Percentiles rank a stretch among this genome's conserved stretches.
Evolutionary conservation across 2,797 vertebrate species (phyloP).

Genomic region (Delichon dasypus): DNA sequence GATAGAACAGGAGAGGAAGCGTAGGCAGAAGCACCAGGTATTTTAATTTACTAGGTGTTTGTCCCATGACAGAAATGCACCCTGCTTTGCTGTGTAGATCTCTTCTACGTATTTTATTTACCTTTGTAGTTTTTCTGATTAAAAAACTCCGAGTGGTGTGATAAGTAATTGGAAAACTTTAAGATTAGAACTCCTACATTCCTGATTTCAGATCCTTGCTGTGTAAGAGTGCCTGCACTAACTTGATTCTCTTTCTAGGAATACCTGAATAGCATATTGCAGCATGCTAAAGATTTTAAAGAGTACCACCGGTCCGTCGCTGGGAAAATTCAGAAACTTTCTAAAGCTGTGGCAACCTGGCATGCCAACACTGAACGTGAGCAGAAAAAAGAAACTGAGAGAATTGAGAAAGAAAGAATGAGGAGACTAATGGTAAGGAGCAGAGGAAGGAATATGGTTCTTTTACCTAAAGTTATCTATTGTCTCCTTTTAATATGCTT

Average conservation of each 20-base stretch:
- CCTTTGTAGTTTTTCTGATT: neutral
- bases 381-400: constrained; percentile 96
- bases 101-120: neutral
- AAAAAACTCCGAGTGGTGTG: neutral
- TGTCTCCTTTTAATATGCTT: neutral
- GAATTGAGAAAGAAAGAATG: constrained; percentile 98
- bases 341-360: constrained; percentile 93
- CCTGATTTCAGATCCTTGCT: neutral
- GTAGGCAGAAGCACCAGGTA: constrained; percentile 97
- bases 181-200: neutral
- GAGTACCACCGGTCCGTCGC: constrained; percentile 95
- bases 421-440: constrained; percentile 91
- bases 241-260: constrained; percentile 79
- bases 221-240: neutral
- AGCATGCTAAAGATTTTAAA: constrained; percentile 98
- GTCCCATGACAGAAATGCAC: neutral
- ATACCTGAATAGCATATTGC: constrained; percentile 96
- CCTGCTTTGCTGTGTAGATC: neutral
- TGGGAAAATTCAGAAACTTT: constrained; percentile 94
- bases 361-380: constrained; percentile 97
- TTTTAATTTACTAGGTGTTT: neutral
- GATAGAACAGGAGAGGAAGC: constrained; percentile 97
- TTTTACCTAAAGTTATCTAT: neutral
- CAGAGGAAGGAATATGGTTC: neutral
- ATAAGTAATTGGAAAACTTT: neutral